These are phyloP conservation scores for Nomada ferruginata DNA, from an alignment of 2,888 invertebrate species.

Conservation along the genomic window DNA sequence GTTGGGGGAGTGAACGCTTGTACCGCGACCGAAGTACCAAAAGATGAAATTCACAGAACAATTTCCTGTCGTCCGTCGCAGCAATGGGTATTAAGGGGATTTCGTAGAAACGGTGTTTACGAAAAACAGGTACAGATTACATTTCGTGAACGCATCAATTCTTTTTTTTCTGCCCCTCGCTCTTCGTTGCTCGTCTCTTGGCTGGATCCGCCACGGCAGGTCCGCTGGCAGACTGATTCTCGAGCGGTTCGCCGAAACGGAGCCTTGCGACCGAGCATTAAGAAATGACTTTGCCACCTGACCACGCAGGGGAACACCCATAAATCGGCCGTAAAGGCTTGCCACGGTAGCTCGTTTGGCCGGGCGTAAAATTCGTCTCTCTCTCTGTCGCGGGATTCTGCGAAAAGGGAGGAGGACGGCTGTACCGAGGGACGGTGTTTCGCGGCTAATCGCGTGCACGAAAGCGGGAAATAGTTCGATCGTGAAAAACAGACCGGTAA, in stretches of 20 bases:
- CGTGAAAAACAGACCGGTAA: neutral
- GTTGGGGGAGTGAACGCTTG: too few relatives aligned
- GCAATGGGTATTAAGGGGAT: too few relatives aligned
- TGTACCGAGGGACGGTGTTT: neutral
- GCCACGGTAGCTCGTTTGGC: slow-evolving; percentile 57
- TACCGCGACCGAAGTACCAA: too few relatives aligned
- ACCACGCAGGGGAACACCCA: slow-evolving; percentile 43
- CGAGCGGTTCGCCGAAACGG: slow-evolving; percentile 56
- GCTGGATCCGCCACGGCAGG: neutral
- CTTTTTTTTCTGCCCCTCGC: neutral
- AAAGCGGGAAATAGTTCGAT: neutral
- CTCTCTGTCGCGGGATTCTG: slow-evolving; percentile 16
- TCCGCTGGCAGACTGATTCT: slow-evolving; percentile 6
- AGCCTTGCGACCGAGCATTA: slow-evolving; percentile 39
- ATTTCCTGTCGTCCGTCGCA: too few relatives aligned
- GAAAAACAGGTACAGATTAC: slow-evolving; percentile 41
- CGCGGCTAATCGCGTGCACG: neutral
- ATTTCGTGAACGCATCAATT: slow-evolving; percentile 14
- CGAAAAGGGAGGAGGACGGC: neutral
- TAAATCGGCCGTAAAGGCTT: slow-evolving; percentile 56
- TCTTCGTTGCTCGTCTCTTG: neutral
- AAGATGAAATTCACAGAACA: too few relatives aligned
- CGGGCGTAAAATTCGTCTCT: slow-evolving; percentile 43
- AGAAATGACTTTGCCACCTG: slow-evolving; percentile 65
- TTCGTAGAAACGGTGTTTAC: slow-evolving; percentile 61